Evolutionary conservation across 37 sponge, comb jelly and placozoan genomes (phyloP).

Genomic region (Hexactinellida sp.): DNA sequence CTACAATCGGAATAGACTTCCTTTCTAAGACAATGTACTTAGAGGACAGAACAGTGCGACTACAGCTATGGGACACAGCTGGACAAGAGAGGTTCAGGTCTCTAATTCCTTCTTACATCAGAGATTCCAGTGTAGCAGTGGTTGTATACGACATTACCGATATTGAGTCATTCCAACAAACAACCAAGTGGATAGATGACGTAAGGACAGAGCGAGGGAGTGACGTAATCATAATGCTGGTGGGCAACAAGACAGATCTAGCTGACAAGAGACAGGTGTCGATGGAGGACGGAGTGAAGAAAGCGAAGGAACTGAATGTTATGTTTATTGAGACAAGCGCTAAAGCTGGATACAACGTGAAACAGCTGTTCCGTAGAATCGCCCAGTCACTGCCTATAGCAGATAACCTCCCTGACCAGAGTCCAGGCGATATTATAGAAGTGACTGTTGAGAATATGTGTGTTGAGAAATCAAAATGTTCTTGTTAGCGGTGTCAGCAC

Average conservation of each 20-base stretch:
- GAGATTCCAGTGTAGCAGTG: conserved; percentile 97
- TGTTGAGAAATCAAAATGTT: too few species aligned
- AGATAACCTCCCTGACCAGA: not conserved
- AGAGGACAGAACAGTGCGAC: conserved; percentile 95
- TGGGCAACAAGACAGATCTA: conserved; percentile 97
- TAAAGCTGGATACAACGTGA: conserved; percentile 98
- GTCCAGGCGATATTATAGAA: not conserved
- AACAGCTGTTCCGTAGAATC: conserved; percentile 50
- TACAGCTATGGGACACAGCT: conserved; percentile 98
- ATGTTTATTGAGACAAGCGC: conserved; percentile 99
- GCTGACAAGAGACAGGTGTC: conserved; percentile 97
- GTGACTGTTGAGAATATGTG: too few species aligned
- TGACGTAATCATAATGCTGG: conserved; percentile 99
- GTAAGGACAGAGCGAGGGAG: conserved; percentile 87
- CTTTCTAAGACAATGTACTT: conserved; percentile 98
- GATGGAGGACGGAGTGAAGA: conserved; percentile 95
- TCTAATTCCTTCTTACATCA: conserved; percentile 92
- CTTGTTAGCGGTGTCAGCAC: too few species aligned
- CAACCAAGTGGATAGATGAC: conserved; percentile 92
- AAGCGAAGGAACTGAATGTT: conserved; percentile 89
- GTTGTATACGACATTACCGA: conserved; percentile 98
- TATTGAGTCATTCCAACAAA: conserved; percentile 86
- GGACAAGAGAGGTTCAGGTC: conserved; percentile 97
- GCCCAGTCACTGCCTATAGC: not conserved
- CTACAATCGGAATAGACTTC: conserved; percentile 98